Base-by-base conservation (phyloP, 2,113 vertebrate species). In the Lates calcarifer region DNA sequence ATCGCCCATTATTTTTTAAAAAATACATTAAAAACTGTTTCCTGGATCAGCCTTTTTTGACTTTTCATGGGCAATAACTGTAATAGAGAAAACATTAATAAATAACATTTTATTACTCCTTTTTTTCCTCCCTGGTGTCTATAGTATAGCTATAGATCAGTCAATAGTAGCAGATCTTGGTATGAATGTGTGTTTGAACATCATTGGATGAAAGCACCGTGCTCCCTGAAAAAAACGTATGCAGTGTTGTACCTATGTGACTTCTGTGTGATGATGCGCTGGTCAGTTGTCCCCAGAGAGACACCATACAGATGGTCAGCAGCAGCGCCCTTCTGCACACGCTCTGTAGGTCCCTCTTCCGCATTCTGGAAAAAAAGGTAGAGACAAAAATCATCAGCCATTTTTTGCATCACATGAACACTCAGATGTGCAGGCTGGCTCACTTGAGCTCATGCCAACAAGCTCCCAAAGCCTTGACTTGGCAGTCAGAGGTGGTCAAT, bases 301-400 rank as follows among this genome's bases (percentile, higher is more conserved):
- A 96, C 93, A 95, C 92, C 94, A 97, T 94, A 93, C 96, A 97
- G 91, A 97, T 87, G 87, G 94, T 94, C 93, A 97, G 93, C 94
- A 97, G 94, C 26, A 97, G 94, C 87, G 94, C 90, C 94, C 94
- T 95, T 95, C 90, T 96, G 93, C 95, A 96, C 95, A 95, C 91
- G 87, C 94, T 96, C 91, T 90, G 95, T 80, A 96, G 79, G 79
- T 96, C 96, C 86, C 93, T 94, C 91, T 96, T 96, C 93, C 90
- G 96, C 97, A 97, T 97, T 93, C 96, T 97, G 87, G 4, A 55
- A 74, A 75, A 78, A 26, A 29, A 70, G 72, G 56, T n/a, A 53
- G 41, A 68, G n/a, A 67, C 26, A 43, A 45, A 53, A 49, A 66
- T 33, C 28, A 77, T 49, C 20, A 71, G 67, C 15, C 49, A 70